Percentiles rank a stretch among this genome's conserved stretches.
Conservation (phyloP, 35 echinoderm and acorn worm species). For the Stichopus chloronotus region DNA sequence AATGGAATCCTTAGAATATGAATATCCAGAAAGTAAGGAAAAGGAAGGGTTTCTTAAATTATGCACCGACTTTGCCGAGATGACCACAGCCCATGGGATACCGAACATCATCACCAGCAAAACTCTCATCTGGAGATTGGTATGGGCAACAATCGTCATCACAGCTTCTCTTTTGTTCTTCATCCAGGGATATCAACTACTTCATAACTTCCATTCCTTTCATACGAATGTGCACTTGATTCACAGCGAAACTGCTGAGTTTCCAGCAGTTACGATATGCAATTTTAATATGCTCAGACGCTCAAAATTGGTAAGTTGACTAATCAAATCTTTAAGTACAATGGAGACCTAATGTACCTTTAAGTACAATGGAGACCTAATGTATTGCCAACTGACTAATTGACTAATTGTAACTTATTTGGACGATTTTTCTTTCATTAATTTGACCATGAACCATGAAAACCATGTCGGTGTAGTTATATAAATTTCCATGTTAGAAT, state of each 20-base stretch:
- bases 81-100: constrained; percentile 79
- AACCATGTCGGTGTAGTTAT: too few relatives aligned
- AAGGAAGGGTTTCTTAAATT: too few relatives aligned
- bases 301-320: constrained; percentile 58
- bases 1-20: too few relatives aligned
- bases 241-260: constrained; percentile 49
- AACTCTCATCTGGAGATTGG: constrained; percentile 33
- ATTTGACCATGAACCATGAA: too few relatives aligned
- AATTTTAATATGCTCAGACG: constrained; percentile 85
- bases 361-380: too few relatives aligned
- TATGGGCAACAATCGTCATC: constrained; percentile 63
- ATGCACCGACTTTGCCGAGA: constrained; percentile 37
- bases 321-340: too few relatives aligned
- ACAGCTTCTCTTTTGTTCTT: constrained; percentile 46
- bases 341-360: too few relatives aligned
- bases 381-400: too few relatives aligned
- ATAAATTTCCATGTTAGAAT: too few relatives aligned
- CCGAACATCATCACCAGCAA: constrained; percentile 35
- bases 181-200: constrained; percentile 36
- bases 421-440: too few relatives aligned
- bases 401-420: too few relatives aligned
- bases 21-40: too few relatives aligned
- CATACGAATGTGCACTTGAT: constrained; percentile 79
- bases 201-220: constrained; percentile 61
- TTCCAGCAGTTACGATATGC: constrained; percentile 94